Evolutionary conservation across 2,888 invertebrate genomes (phyloP).

Genomic region (Escarpia spicata): DNA sequence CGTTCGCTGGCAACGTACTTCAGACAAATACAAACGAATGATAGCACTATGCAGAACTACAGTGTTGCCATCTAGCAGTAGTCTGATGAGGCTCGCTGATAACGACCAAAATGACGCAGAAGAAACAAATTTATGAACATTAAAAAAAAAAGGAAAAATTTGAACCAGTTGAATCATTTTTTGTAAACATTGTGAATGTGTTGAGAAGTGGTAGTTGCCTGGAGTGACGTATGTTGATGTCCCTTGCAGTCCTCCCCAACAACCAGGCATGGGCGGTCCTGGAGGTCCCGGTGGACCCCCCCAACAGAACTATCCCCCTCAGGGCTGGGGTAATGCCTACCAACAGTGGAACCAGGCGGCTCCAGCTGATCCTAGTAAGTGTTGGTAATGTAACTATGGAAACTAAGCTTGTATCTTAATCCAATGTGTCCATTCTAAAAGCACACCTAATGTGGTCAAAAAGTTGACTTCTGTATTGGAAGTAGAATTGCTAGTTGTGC

Average conservation of each 20-base stretch:
- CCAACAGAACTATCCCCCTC: constrained; percentile 54
- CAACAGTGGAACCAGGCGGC: constrained; percentile 67
- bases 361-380: constrained; percentile 39
- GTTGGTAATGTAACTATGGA: neutral
- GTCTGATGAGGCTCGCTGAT: no score
- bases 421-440: neutral
- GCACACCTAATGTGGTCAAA: neutral
- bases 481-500: neutral
- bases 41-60: no score
- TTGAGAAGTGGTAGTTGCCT: no score
- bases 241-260: neutral
- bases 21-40: no score
- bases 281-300: constrained; percentile 28
- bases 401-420: neutral
- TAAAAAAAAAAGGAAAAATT: no score
- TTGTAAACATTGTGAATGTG: no score
- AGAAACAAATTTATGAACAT: no score
- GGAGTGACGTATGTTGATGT: neutral
- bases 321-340: constrained; percentile 65
- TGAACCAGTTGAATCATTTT: no score
- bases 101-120: no score
- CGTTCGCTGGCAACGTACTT: no score
- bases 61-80: no score
- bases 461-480: neutral
- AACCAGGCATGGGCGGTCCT: neutral